A percentile compares a stretch with the other conserved stretches of the same genome.
These are phyloP conservation scores for Oreochromis tanganicae DNA, from an alignment of 2,113 vertebrate genomes.

Conservation along the genomic window DNA sequence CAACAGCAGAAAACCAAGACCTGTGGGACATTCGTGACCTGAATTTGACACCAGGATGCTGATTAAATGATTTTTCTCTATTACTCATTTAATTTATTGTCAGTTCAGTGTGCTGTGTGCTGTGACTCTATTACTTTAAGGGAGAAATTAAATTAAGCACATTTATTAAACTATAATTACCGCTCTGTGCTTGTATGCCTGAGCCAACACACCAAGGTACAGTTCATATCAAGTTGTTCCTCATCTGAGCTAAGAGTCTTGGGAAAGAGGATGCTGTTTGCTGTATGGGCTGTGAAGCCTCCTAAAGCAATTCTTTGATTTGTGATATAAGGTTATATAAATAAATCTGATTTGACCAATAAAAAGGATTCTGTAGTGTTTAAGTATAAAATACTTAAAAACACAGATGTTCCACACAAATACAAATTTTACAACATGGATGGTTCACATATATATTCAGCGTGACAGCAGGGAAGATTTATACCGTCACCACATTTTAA, in stretches of 20 bases:
- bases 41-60: background rate
- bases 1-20: background rate
- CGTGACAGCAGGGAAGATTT: background rate
- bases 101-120: background rate
- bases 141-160: background rate
- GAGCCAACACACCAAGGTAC: background rate
- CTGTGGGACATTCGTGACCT: background rate
- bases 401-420: background rate
- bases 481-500: background rate
- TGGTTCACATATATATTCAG: background rate
- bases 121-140: background rate
- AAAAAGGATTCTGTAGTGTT: background rate
- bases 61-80: background rate
- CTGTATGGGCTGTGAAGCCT: background rate
- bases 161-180: background rate
- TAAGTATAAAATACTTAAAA: background rate
- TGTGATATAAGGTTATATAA: background rate
- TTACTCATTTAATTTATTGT: background rate
- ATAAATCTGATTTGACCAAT: background rate
- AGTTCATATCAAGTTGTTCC: background rate
- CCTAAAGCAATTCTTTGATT: background rate
- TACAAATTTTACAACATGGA: background rate
- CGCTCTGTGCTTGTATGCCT: background rate
- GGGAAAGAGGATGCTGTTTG: background rate
- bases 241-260: background rate